phyloP scores from a whole-genome alignment of 2,797 vertebrate genomes.

The Phoebastria nigripes region DNA sequence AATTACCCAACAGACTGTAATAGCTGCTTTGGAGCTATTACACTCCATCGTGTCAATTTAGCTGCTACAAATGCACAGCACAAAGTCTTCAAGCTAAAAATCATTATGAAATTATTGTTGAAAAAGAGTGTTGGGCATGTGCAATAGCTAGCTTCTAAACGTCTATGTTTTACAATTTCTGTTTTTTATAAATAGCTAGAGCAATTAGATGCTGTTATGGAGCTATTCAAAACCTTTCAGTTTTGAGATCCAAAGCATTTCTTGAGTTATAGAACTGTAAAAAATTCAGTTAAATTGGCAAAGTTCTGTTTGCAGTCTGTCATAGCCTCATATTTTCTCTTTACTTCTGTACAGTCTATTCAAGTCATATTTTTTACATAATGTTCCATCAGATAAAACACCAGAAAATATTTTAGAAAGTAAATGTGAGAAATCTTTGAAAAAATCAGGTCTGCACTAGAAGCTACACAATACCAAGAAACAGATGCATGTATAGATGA shows the following conservation, averaged over 20 bases:
- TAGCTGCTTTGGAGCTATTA: constrained; percentile 61
- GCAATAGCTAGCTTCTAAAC: constrained; percentile 25
- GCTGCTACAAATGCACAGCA: constrained; percentile 47
- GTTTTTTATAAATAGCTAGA: constrained; percentile 39
- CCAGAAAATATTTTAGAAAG: constrained; percentile 8
- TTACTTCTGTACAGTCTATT: not conserved
- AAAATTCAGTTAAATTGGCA: constrained; percentile 11
- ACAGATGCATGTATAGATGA: not conserved
- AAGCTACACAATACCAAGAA: not conserved
- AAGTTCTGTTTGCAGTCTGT: constrained; percentile 34
- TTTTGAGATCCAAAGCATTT: constrained; percentile 25
- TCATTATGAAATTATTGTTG: constrained; percentile 61
- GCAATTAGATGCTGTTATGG: constrained; percentile 54
- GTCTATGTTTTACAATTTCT: constrained; percentile 14
- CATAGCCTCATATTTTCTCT: not conserved
- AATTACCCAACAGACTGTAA: constrained; percentile 67
- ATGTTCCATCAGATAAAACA: not conserved
- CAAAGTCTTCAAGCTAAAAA: constrained; percentile 66
- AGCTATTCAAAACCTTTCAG: constrained; percentile 37
- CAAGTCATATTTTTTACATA: not conserved
- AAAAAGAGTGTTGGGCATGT: constrained; percentile 36
- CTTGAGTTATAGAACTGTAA: constrained; percentile 23
- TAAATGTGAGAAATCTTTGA: not conserved
- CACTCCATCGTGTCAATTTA: constrained; percentile 55
- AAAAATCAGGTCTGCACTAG: not conserved